Evolutionary conservation across 1,140 invertebrate species (phyloP).

Genomic region (Sesamia nonagrioides): DNA sequence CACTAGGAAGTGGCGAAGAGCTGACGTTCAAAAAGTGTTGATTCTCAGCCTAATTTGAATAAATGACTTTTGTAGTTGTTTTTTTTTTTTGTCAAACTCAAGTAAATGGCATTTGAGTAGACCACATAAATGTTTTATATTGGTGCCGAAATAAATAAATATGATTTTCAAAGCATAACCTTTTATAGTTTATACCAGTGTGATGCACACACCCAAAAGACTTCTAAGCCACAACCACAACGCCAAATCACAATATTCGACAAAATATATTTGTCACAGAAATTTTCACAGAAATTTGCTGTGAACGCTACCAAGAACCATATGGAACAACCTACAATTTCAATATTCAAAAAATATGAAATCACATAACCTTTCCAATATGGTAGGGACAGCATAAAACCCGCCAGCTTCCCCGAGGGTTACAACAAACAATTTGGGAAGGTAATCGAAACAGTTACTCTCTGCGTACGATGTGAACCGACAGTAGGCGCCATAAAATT

Average conservation of each 20-base stretch:
- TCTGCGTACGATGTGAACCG: constrained; percentile 3
- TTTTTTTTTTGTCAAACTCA: too few relatives aligned
- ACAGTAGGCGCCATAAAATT: constrained; percentile 36
- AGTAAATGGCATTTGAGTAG: too few relatives aligned
- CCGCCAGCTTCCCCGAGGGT: not conserved
- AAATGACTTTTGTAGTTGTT: too few relatives aligned
- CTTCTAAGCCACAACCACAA: not conserved
- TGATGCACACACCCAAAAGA: not conserved
- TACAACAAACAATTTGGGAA: constrained; percentile 28
- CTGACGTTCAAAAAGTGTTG: too few relatives aligned
- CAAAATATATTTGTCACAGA: not conserved
- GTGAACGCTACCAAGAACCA: too few relatives aligned
- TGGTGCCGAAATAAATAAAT: not conserved
- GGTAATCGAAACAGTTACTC: constrained; percentile 18
- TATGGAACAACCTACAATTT: not conserved
- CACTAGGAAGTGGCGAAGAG: too few relatives aligned
- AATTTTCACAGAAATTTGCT: too few relatives aligned
- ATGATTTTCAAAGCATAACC: not conserved
- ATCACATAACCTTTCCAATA: constrained; percentile 5
- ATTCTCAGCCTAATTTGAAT: too few relatives aligned
- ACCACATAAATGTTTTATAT: too few relatives aligned
- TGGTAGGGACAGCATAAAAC: not conserved
- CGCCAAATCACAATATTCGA: not conserved
- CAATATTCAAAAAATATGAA: not conserved
- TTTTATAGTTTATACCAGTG: not conserved